Evolutionary conservation across 2,113 vertebrate species (phyloP), one percentile per base, ranked within the genome.

Genomic region (Lepidothrix coronata): DNA sequence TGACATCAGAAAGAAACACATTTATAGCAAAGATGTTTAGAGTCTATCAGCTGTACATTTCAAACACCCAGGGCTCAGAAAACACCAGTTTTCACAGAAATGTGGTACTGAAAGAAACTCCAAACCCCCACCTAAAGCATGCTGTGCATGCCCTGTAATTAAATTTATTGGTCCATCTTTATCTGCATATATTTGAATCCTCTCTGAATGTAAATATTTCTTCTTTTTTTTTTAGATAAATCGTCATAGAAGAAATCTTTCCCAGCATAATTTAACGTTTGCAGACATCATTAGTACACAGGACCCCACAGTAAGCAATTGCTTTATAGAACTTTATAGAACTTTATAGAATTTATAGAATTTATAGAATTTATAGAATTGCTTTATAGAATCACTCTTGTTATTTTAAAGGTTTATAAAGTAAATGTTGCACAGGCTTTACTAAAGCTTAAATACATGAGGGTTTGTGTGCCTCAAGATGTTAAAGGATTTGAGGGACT

Each of bases 211-310:
- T 21, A 74, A 85, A 41, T 16, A 13, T 14, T 74, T 91, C 92
- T 11, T 77, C 11, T 61, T 17, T 4, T 71, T 71, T 44, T 65
- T 33, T 11, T 59, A 99, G 99, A 96, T 99, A 92, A 98, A 98
- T 74, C 98, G 98, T 15, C 99, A 99, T 77, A 98, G 98, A 96
- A 99, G 99, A 85, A 99, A 99, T 96, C 98, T 98, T 94, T 99
- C 99, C 61, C 99, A 99, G n/a, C 98, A 99, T 84, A 97, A 97
- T 70, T 68, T 98, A 73, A 94, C 97, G 0, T 35, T 97, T 80
- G 4, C 96, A 44, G 97, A 97, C 25, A 88, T 97, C 54, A 88
- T 97, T 85, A 96, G 91, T n/a, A 89, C 92, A 19, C 83, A 95
- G 67, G 98, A 98, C 67, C 94, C 98, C 88, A 62, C 96, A 78